Evolutionary conservation across 2,797 vertebrate genomes (phyloP), one percentile per base, ranked within the genome.

Genomic region (Tinamus major): DNA sequence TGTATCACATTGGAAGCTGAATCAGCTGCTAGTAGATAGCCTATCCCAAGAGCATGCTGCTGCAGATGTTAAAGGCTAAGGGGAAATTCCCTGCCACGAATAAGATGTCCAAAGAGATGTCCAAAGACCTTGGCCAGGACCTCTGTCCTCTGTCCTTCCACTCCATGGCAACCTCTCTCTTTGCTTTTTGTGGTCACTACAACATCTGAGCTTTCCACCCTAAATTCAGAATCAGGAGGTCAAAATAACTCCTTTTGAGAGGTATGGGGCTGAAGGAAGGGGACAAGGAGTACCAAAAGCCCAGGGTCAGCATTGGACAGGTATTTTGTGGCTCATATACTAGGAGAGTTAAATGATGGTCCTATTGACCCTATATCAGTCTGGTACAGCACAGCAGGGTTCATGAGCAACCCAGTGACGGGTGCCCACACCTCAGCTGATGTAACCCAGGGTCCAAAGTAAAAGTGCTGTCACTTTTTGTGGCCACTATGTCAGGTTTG

Each of bases 81-180:
- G 5, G 16, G 2, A 3, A 7, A 13, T 5, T 69, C 65, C n/a
- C 20, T 6, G 33, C 5, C 20, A 42, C 13, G 4, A 1, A 13
- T 21, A 46, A 2, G 0, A 16, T 33, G 10, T 46, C 46, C 35
- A 37, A 3, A 39, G 37, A 16, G 0, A 19, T 33, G 9, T 46
- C 46, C 35, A 33, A 3, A 39, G n/a, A 16, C 12, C 41, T 48
- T n/a, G 26, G n/a, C 33, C 33, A 71, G 17, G 31, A 69, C 33
- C 48, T 90, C 61, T 92, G 33, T 11, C 15, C 85, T 85, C 27
- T 48, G 37, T 33, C 4, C 8, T 75, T 53, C 26, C 48, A 13
- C 13, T 58, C 46, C 39, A 6, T 17, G 62, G 51, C 37, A 58
- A 16, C 1, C 14, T 2, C 6, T 62, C 39, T 16, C 67, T 79